A percentile compares a stretch with the other conserved stretches of the same genome.
Evolutionary conservation across 2,113 vertebrate genomes (phyloP).

Genomic region (Zosterops hypoxanthus): DNA sequence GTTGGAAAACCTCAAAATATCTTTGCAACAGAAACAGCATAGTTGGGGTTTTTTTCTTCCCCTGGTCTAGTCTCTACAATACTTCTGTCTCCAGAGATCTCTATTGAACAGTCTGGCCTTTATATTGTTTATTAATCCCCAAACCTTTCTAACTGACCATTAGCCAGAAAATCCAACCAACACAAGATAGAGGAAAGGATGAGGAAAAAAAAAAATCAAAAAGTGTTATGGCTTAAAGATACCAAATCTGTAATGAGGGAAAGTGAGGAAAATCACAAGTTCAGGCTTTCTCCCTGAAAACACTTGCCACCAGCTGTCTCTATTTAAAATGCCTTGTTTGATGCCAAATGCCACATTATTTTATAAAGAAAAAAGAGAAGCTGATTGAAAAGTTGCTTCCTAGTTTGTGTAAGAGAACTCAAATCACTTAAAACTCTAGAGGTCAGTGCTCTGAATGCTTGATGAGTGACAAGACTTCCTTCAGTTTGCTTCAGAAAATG

Average conservation of each 20-base stretch:
- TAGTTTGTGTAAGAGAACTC: neutral
- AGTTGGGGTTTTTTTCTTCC: accelerated
- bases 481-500: neutral
- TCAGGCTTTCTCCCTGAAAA: neutral
- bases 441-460: neutral
- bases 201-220: accelerated
- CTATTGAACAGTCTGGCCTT: neutral
- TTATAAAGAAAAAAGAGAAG: neutral
- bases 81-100: neutral
- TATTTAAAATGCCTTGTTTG: conserved; percentile 1
- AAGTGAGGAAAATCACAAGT: conserved; percentile 22
- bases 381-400: neutral
- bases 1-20: neutral
- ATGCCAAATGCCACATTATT: neutral
- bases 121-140: neutral
- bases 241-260: neutral
- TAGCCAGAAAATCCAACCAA: neutral
- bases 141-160: neutral
- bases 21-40: neutral
- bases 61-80: neutral
- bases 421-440: neutral
- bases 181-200: neutral
- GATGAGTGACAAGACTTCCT: neutral
- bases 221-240: neutral
- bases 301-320: neutral